phyloP scores from a whole-genome alignment of 1,140 invertebrate species.

The Drosophila sp. region DNA sequence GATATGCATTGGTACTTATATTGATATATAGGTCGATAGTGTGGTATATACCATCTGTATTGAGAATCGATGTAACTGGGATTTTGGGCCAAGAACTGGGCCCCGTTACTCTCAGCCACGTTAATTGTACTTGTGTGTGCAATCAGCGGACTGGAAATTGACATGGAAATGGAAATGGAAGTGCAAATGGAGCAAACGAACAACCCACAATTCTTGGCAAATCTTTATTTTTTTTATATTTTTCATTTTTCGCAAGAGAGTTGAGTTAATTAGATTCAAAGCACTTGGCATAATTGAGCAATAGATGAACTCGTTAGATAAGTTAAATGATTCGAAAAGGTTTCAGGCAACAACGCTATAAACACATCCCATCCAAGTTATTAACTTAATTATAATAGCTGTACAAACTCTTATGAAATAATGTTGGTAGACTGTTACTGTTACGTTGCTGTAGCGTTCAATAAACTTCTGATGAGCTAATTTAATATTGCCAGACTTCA shows the following conservation, averaged over 20 bases:
- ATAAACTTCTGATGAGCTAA: not conserved
- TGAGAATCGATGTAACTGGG: constrained; percentile 1
- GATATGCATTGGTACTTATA: not conserved
- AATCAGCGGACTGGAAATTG: constrained; percentile 12
- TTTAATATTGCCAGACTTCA: constrained; percentile 1
- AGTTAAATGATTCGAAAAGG: constrained; percentile 1
- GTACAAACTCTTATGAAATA: constrained; percentile 3
- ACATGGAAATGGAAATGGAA: constrained; percentile 18
- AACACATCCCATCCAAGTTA: not conserved
- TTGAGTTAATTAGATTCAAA: constrained; percentile 4
- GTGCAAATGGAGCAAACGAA: constrained; percentile 1
- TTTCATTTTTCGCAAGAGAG: not conserved
- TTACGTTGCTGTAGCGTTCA: not conserved
- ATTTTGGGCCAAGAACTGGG: not conserved
- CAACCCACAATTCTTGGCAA: not conserved
- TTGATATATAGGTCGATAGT: constrained; percentile 12
- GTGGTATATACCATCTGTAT: no score
- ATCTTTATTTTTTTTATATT: not conserved
- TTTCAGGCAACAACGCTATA: not conserved
- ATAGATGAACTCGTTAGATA: constrained; percentile 19
- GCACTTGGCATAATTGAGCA: constrained; percentile 10
- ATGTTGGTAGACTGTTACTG: constrained; percentile 11
- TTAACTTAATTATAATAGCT: constrained; percentile 9
- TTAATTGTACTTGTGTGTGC: constrained; percentile 20
- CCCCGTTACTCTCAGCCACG: constrained; percentile 3